Evolutionary conservation across 2,888 invertebrate genomes (phyloP).

Genomic region (Meta bourneti): DNA sequence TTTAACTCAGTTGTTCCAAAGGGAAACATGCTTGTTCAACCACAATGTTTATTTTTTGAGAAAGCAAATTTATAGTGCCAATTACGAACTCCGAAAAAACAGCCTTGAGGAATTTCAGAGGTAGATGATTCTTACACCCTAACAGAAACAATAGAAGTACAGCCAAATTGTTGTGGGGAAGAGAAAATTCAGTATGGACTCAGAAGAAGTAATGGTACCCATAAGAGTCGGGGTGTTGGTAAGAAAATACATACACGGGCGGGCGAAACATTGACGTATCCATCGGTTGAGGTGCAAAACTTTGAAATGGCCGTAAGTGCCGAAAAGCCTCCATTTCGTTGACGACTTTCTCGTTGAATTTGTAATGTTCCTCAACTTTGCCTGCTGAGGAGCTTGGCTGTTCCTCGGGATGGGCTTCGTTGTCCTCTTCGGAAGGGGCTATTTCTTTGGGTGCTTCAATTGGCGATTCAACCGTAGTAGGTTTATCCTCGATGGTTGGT

Average conservation of each 20-base stretch:
- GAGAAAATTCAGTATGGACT: constrained; percentile 1
- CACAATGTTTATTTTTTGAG: no score
- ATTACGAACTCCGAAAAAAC: no score
- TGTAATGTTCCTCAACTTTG: not conserved
- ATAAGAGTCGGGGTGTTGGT: constrained; percentile 73
- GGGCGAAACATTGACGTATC: constrained; percentile 67
- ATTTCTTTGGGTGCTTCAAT: constrained; percentile 19
- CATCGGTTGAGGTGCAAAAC: constrained; percentile 49
- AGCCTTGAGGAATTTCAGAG: not conserved
- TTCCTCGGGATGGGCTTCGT: not conserved
- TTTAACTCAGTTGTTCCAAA: no score
- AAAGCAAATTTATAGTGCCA: no score
- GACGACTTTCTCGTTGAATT: not conserved
- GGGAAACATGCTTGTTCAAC: no score
- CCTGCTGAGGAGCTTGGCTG: not conserved
- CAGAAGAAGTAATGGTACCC: constrained; percentile 74
- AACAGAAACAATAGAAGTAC: constrained; percentile 59
- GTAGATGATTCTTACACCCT: not conserved
- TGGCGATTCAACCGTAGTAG: not conserved
- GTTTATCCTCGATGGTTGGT: constrained; percentile 53
- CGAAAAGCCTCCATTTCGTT: constrained; percentile 44
- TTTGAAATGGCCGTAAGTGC: constrained; percentile 56
- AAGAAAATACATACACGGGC: constrained; percentile 75
- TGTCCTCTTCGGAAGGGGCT: not conserved
- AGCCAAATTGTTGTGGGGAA: constrained; percentile 57